phyloP scores from a whole-genome alignment of 2,888 invertebrate species.

The Pristionchus entomophagus region DNA sequence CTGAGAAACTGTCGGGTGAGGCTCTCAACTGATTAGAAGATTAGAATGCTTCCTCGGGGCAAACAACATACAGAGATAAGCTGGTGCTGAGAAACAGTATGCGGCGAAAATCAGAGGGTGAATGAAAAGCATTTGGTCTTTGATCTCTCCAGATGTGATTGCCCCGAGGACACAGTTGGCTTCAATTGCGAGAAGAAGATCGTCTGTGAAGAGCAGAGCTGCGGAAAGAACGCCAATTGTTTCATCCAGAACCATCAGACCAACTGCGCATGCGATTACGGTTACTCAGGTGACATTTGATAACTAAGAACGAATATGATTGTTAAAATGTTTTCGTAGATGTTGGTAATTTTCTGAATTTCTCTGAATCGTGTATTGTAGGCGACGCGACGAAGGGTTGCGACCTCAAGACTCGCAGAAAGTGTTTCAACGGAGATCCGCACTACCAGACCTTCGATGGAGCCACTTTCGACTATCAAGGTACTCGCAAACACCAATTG shows the following conservation, averaged over 20 bases:
- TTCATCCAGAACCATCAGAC: constrained; percentile 63
- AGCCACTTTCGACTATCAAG: constrained; percentile 65
- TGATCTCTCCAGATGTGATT: constrained; percentile 75
- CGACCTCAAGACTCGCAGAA: neutral
- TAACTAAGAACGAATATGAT: too few relatives aligned
- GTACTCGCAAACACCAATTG: too few relatives aligned
- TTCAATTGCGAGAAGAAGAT: constrained; percentile 81
- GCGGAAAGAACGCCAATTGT: constrained; percentile 65
- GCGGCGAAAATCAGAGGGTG: too few relatives aligned
- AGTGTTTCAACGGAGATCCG: constrained; percentile 73
- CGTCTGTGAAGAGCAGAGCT: constrained; percentile 48
- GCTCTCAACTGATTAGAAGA: too few relatives aligned
- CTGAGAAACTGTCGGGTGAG: too few relatives aligned
- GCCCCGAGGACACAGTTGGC: constrained; percentile 83
- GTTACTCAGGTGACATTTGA: constrained; percentile 63
- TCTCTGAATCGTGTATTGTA: neutral
- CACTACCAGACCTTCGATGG: constrained; percentile 75
- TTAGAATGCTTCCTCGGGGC: too few relatives aligned
- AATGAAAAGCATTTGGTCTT: too few relatives aligned
- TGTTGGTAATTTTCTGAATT: too few relatives aligned
- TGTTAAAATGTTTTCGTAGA: too few relatives aligned
- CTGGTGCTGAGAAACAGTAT: too few relatives aligned
- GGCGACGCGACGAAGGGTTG: constrained; percentile 44
- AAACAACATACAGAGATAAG: too few relatives aligned
- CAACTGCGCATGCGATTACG: constrained; percentile 65